phyloP scores from a whole-genome alignment of 2,113 vertebrate genomes.

The Equus przewalskii region DNA sequence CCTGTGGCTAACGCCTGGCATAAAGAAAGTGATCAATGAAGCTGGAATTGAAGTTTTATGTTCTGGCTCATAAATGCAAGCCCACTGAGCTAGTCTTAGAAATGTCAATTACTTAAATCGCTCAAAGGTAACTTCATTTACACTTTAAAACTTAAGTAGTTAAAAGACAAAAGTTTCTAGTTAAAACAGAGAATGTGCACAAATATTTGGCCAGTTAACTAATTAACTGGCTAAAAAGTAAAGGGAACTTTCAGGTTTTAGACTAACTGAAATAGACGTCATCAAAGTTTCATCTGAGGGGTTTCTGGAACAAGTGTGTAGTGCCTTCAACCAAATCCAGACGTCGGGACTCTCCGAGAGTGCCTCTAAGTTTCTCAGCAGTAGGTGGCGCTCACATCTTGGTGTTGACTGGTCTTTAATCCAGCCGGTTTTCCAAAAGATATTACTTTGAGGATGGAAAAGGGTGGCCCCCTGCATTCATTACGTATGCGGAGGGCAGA shows the following conservation, averaged over 20 bases:
- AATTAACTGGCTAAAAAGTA: constrained; percentile 4
- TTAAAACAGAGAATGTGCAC: background rate
- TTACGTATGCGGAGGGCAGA: background rate
- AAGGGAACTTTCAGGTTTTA: background rate
- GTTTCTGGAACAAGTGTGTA: background rate
- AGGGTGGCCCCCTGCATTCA: background rate
- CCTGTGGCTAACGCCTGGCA: background rate
- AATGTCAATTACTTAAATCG: background rate
- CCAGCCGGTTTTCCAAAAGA: background rate
- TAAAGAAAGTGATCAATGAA: background rate
- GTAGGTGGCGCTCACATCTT: constrained; percentile 72
- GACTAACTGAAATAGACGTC: background rate
- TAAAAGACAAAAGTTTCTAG: background rate
- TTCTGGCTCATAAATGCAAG: background rate
- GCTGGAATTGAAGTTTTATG: background rate
- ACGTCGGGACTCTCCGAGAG: background rate
- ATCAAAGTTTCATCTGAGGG: background rate
- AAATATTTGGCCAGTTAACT: constrained; percentile 19
- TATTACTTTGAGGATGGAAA: background rate
- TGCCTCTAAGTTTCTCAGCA: constrained; percentile 29
- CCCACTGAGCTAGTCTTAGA: background rate
- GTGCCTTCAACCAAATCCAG: background rate
- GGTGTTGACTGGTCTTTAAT: background rate
- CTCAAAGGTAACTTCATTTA: background rate
- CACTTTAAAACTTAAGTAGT: constrained; percentile 36